A percentile compares a stretch with the other conserved stretches of the same genome.
These are phyloP conservation scores for Brienomyrus longianalis DNA, from an alignment of 2,113 vertebrate genomes.

Conservation along the genomic window DNA sequence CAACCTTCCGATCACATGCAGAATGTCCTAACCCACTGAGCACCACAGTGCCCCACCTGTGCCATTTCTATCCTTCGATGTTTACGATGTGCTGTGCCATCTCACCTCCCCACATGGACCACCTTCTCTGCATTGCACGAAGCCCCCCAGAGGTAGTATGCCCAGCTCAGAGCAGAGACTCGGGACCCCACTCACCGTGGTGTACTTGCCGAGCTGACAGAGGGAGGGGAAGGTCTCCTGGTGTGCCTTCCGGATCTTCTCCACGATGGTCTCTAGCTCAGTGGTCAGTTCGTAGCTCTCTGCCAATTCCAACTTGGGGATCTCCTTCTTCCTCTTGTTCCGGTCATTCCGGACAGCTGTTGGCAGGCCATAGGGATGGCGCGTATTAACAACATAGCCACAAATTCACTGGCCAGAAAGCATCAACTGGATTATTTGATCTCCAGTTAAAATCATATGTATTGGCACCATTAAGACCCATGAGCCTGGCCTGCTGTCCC, in stretches of 20 bases:
- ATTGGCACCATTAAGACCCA: not conserved
- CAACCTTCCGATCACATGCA: not conserved
- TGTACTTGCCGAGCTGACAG: conserved; percentile 97
- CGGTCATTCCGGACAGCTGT: conserved; percentile 94
- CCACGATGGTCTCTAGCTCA: conserved; percentile 86
- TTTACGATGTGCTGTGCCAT: not conserved
- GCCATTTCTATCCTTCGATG: not conserved
- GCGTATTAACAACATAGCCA: conserved; percentile 27
- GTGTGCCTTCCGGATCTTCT: conserved; percentile 92
- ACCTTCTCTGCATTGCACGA: not conserved
- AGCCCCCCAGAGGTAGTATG: not conserved
- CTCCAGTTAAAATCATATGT: not conserved
- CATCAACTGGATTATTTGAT: not conserved
- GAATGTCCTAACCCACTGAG: not conserved
- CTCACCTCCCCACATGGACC: not conserved
- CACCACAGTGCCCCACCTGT: not conserved
- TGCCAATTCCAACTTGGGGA: conserved; percentile 74
- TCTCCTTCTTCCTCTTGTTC: conserved; percentile 97
- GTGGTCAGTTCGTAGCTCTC: conserved; percentile 90
- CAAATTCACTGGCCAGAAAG: not conserved
- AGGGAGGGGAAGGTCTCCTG: conserved; percentile 97
- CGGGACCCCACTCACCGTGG: conserved; percentile 71
- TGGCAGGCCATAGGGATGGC: not conserved
- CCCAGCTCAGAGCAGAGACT: not conserved
- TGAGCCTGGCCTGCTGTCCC: not conserved